Evolutionary conservation across 2,888 invertebrate genomes (phyloP).

Genomic region (Melieria omissa): DNA sequence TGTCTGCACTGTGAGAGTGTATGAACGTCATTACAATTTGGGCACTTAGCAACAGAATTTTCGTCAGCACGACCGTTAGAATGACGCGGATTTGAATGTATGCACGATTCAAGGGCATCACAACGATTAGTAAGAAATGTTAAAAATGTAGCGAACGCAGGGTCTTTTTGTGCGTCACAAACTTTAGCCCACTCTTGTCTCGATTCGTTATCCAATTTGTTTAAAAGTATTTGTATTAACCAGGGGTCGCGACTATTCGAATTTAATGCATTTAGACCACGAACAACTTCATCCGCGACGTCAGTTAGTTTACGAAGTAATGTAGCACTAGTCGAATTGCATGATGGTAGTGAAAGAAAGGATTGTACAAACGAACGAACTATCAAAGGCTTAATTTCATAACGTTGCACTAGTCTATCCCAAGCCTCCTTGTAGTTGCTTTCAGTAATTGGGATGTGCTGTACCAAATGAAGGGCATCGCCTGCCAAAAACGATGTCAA

Average conservation of each 20-base stretch:
- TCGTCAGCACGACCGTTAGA: constrained; percentile 5
- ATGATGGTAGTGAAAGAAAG: constrained; percentile 16
- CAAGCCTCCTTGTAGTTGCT: constrained; percentile 5
- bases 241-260: constrained; percentile 27
- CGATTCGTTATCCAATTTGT: constrained; percentile 30
- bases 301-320: too few species aligned
- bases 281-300: too few species aligned
- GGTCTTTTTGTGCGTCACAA: constrained; percentile 15
- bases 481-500: constrained; percentile 12
- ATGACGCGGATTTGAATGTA: not conserved
- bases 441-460: constrained; percentile 5
- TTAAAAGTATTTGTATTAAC: constrained; percentile 30
- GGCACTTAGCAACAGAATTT: not conserved
- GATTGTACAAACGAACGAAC: constrained; percentile 26
- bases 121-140: constrained; percentile 33
- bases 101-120: constrained; percentile 34
- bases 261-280: constrained; percentile 29
- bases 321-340: not conserved
- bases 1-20: not conserved
- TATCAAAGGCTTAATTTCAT: constrained; percentile 21
- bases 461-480: constrained; percentile 17
- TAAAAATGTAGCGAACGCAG: constrained; percentile 25
- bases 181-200: not conserved
- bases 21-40: not conserved
- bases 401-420: constrained; percentile 26